Percentiles rank a stretch among this genome's conserved stretches.
phyloP scores from a whole-genome alignment of 2,113 vertebrate species.

The Gallinago jamesoni region DNA sequence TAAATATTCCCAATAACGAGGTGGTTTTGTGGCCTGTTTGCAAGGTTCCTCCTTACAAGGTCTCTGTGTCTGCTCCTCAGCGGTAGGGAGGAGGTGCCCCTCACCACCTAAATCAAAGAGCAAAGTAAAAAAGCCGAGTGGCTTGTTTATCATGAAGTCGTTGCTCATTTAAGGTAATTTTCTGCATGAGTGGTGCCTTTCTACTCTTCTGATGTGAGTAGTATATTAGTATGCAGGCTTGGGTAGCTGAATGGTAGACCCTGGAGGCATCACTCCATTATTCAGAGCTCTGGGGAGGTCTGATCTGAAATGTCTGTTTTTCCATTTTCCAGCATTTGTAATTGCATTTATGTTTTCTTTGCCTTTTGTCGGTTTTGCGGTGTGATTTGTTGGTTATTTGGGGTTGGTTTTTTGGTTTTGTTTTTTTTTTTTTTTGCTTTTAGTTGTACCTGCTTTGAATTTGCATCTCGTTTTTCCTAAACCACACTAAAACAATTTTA shows the following conservation, averaged over 20 bases:
- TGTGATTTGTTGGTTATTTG: background rate
- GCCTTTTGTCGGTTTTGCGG: background rate
- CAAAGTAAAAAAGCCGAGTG: background rate
- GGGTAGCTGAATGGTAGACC: constrained; percentile 26
- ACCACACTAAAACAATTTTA: background rate
- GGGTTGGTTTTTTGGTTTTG: no score
- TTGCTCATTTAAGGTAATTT: constrained; percentile 64
- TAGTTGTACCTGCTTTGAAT: background rate
- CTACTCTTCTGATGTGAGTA: background rate
- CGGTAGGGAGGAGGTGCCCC: background rate
- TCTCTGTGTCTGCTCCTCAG: background rate
- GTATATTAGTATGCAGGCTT: constrained; percentile 27
- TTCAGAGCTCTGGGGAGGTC: constrained; percentile 51
- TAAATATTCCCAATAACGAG: background rate
- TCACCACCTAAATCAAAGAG: background rate
- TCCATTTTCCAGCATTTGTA: constrained; percentile 26
- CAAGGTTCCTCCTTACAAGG: background rate
- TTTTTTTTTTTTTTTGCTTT: background rate
- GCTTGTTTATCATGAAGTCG: constrained; percentile 29
- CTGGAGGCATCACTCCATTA: constrained; percentile 55
- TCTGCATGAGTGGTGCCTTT: constrained; percentile 56
- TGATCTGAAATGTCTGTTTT: constrained; percentile 2
- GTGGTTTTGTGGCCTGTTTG: background rate
- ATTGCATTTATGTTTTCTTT: background rate
- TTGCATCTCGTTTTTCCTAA: background rate